Percentiles rank a stretch among this genome's conserved stretches.
phyloP scores from a whole-genome alignment of 2,888 invertebrate species.

The Desoria tigrina region DNA sequence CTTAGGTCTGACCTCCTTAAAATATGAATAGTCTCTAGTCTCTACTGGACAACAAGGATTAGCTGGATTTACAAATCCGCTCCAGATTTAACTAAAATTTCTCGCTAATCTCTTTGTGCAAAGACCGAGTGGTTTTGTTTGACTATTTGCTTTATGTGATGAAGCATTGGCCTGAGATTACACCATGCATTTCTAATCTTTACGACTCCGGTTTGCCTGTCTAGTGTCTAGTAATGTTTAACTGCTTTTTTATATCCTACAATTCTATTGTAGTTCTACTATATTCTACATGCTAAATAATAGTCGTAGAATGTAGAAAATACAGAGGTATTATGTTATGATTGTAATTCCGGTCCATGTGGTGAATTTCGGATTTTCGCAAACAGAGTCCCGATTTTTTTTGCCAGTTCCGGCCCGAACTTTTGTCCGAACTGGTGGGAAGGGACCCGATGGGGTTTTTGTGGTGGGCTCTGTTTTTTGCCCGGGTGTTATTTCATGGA shows the following conservation, averaged over 20 bases:
- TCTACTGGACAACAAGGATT: no score
- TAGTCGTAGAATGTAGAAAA: no score
- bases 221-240: background rate
- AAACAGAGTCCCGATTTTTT: background rate
- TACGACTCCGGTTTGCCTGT: background rate
- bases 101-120: no score
- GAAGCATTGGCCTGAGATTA: background rate
- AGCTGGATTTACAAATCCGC: no score
- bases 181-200: background rate
- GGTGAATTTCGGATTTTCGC: conserved; percentile 7
- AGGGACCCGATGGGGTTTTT: no score
- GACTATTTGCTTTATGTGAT: background rate
- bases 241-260: background rate
- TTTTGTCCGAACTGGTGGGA: no score
- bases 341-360: conserved; percentile 3
- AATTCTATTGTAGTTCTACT: no score
- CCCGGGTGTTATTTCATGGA: conserved; percentile 1
- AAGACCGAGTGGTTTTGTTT: no score
- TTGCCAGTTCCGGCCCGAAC: background rate
- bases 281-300: no score
- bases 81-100: no score
- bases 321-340: background rate
- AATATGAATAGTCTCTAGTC: no score
- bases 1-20: no score
- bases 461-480: background rate